phyloP scores from a whole-genome alignment of 92 coral and sea anemone species.

The Umimayanthus kanabou region DNA sequence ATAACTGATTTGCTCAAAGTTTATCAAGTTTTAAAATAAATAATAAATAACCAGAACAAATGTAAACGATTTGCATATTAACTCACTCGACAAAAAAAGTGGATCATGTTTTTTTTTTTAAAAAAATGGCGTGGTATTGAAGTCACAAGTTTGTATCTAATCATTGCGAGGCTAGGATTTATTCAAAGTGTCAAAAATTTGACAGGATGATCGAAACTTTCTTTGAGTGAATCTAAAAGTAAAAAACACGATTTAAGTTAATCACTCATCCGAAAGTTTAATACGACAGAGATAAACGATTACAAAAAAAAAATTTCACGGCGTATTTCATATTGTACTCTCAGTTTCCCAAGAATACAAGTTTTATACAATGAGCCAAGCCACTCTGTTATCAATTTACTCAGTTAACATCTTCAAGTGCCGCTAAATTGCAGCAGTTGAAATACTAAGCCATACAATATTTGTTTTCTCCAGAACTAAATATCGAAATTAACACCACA shows the following conservation, averaged over 20 bases:
- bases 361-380: background rate
- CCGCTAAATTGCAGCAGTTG: background rate
- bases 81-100: background rate
- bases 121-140: background rate
- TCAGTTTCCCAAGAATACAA: background rate
- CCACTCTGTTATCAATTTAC: background rate
- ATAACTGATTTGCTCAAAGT: background rate
- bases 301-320: background rate
- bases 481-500: background rate
- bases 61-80: background rate
- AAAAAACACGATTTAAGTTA: no score
- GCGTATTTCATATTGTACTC: background rate
- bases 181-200: background rate
- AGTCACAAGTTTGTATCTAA: background rate
- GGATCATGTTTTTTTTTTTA: background rate
- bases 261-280: no score
- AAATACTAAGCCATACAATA: background rate
- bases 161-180: background rate
- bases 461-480: no score
- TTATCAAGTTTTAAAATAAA: background rate
- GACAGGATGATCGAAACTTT: background rate
- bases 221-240: background rate
- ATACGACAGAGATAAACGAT: background rate
- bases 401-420: background rate
- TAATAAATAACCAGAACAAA: slow-evolving; percentile 4